Evolutionary conservation across 2,797 vertebrate species (phyloP).

Genomic region (Menidia menidia): DNA sequence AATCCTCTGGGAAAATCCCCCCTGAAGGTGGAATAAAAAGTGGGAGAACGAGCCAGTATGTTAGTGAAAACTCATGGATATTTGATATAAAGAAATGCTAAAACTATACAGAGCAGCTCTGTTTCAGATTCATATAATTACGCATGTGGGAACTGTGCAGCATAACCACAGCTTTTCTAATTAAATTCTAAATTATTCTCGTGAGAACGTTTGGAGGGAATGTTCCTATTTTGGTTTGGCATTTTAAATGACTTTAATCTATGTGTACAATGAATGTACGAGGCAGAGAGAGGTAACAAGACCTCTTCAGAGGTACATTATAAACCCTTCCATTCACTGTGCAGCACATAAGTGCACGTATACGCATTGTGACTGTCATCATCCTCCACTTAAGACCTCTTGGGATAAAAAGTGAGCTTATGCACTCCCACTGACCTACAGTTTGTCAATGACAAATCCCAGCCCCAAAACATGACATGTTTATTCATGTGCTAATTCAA

Average conservation of each 20-base stretch:
- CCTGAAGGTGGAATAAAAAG: conserved; percentile 72
- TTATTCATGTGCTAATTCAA: background rate
- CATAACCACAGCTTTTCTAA: conserved; percentile 16
- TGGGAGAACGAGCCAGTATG: conserved; percentile 8
- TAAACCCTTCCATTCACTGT: background rate
- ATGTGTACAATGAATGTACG: background rate
- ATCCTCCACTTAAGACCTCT: background rate
- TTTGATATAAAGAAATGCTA: conserved; percentile 6
- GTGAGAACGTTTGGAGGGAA: background rate
- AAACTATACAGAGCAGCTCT: conserved; percentile 10
- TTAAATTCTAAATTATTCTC: conserved; percentile 8
- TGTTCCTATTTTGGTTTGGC: background rate
- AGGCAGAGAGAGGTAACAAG: background rate
- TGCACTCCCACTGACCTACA: background rate
- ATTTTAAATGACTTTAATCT: background rate
- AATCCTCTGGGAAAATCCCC: conserved; percentile 94
- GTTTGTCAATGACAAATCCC: background rate
- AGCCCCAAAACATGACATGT: background rate
- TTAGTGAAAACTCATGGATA: conserved; percentile 11
- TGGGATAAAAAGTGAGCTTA: too few species aligned
- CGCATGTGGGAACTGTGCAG: conserved; percentile 9
- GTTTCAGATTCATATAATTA: conserved; percentile 11
- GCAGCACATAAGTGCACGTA: background rate
- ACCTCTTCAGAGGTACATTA: background rate
- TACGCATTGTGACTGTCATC: too few species aligned